phyloP scores from a whole-genome alignment of 2,888 invertebrate species.

The Limnephilus lunatus region DNA sequence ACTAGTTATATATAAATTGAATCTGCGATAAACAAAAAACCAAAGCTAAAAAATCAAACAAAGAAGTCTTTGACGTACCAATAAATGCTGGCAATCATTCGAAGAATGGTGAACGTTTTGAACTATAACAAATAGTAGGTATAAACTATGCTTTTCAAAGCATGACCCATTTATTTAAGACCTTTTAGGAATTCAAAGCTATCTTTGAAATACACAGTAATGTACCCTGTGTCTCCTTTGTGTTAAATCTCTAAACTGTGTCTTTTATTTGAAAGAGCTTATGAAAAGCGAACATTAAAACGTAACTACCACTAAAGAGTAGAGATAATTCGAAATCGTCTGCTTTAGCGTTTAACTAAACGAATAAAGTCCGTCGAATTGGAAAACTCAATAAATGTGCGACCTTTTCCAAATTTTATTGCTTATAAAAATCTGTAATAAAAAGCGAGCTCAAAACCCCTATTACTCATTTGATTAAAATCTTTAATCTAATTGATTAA shows the following conservation, averaged over 20 bases:
- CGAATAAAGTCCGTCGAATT: neutral
- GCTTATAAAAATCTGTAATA: neutral
- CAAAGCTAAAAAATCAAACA: neutral
- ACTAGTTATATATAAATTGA: too few relatives aligned
- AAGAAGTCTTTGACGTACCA: neutral
- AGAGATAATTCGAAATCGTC: neutral
- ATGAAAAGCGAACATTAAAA: neutral
- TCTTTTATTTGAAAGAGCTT: neutral
- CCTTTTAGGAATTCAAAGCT: neutral
- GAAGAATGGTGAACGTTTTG: neutral
- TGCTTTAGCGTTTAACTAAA: neutral
- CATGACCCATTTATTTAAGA: neutral
- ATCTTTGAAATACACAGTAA: neutral
- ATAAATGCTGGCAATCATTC: neutral
- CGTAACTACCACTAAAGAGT: neutral
- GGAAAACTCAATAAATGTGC: neutral
- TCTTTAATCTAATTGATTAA: neutral
- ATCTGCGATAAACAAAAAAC: too few relatives aligned
- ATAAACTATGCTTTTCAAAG: neutral
- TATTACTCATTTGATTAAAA: neutral
- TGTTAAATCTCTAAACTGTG: neutral
- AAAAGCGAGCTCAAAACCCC: neutral
- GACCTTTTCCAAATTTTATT: neutral
- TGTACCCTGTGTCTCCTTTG: neutral
- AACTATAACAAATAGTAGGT: neutral